Percentiles rank a stretch among this genome's conserved stretches.
phyloP scores from a whole-genome alignment of 2,888 invertebrate genomes.

The Listrodromus nycthemerus region DNA sequence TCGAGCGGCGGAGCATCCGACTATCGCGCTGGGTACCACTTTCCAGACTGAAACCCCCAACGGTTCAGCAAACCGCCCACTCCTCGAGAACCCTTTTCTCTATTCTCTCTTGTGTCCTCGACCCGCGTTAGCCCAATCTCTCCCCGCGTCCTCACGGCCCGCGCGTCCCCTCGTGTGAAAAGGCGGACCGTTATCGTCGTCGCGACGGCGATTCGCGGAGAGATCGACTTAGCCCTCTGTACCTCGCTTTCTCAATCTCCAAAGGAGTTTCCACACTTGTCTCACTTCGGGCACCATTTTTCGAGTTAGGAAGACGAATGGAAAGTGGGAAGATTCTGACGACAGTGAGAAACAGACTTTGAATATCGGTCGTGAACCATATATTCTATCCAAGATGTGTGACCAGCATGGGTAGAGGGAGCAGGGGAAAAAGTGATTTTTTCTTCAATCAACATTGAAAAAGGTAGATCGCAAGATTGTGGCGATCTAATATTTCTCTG shows the following conservation, averaged over 20 bases:
- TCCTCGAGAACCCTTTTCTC: slow-evolving; percentile 28
- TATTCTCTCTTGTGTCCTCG: neutral
- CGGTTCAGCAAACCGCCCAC: slow-evolving; percentile 37
- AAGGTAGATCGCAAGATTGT: too few relatives aligned
- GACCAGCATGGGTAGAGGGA: slow-evolving; percentile 1
- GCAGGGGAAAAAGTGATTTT: too few relatives aligned
- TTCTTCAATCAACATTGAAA: too few relatives aligned
- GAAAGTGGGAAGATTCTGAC: neutral
- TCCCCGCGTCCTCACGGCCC: slow-evolving; percentile 28
- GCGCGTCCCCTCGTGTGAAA: slow-evolving; percentile 52
- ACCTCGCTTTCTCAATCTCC: neutral
- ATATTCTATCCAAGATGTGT: neutral
- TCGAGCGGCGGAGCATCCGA: slow-evolving; percentile 67
- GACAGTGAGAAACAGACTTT: slow-evolving; percentile 11
- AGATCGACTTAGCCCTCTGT: slow-evolving; percentile 61
- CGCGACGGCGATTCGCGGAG: slow-evolving; percentile 55
- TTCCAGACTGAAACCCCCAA: slow-evolving; percentile 51
- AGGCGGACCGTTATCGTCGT: slow-evolving; percentile 56
- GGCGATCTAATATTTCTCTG: neutral
- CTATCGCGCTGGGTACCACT: slow-evolving; percentile 68
- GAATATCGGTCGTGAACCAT: slow-evolving; percentile 18
- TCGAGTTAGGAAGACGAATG: slow-evolving; percentile 21
- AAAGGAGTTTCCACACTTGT: slow-evolving; percentile 45
- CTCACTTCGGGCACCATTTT: slow-evolving; percentile 37
- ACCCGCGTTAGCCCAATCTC: slow-evolving; percentile 43